These are phyloP conservation scores for Narcine bancroftii DNA, from an alignment of 2,113 vertebrate genomes.

Conservation along the genomic window DNA sequence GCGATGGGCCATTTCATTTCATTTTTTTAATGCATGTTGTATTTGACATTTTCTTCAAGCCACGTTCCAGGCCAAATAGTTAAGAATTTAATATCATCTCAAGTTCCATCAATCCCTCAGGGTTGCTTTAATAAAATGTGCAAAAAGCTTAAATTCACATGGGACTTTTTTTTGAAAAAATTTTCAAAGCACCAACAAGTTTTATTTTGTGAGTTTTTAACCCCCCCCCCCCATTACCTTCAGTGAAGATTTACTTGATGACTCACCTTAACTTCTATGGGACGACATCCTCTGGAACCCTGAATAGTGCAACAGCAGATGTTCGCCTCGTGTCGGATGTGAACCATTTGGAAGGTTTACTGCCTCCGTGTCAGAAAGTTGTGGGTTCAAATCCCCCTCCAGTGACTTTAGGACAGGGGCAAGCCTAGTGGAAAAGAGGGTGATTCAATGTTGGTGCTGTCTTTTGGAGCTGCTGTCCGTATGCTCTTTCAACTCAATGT, in stretches of 20 bases:
- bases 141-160: neutral
- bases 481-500: too few species aligned
- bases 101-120: neutral
- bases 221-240: neutral
- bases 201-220: too few species aligned
- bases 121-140: neutral
- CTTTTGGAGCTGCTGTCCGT: too few species aligned
- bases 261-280: neutral
- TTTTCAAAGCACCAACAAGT: neutral
- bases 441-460: too few species aligned
- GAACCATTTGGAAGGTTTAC: too few species aligned
- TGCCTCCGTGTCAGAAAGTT: too few species aligned
- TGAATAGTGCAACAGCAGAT: neutral
- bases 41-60: slow-evolving; percentile 25
- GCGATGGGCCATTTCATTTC: slow-evolving; percentile 13
- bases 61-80: neutral
- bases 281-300: neutral
- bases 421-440: too few species aligned
- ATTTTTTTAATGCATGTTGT: slow-evolving; percentile 28
- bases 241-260: neutral
- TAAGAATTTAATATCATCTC: slow-evolving; percentile 20
- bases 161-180: neutral
- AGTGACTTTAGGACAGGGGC: too few species aligned
- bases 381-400: too few species aligned
- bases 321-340: neutral